Base-by-base conservation (phyloP, 2,797 vertebrate genomes). In the Siniperca obscura region DNA sequence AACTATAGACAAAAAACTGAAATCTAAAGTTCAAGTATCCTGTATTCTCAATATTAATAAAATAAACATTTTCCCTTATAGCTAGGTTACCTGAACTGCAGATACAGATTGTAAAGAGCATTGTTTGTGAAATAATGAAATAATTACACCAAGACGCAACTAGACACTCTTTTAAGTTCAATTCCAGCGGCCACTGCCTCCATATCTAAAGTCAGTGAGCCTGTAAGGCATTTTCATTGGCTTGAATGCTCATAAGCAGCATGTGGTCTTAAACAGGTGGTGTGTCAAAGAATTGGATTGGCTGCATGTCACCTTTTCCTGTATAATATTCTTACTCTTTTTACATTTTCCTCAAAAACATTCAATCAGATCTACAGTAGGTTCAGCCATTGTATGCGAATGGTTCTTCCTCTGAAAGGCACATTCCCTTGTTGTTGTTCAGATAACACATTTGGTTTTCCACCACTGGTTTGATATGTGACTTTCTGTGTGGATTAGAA, bases 311-410 rank as follows among this genome's bases (percentile, higher is more conserved):
- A 70, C 12, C 21, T 73, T 76, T 65, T 64, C n/a, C 66, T 65
- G 25, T 71, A 22, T 55, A 55, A 46, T 78, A 21, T 52, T 81
- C 40, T 78, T 55, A 30, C 53, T 59, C 3, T 11, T 44, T 71
- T 62, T 67, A 67, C 48, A 50, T 46, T 44, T 78, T 44, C 50
- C 25, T 78, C 70, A 78, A 83, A 66, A 61, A 77, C 60, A 61
- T 36, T 53, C 53, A 52, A 5, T 55, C 48, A 61, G 66, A 14
- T 60, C n/a, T 65, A 36, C 36, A 36, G 36, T 36, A 27, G 25
- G 46, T 76, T 70, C 44, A 78, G 55, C 36, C 48, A 22, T 56
- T 34, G 27, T 56, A 11, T 36, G 16, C 34, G 0, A 56, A 3
- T 55, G 27, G 11, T 36, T 60, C 52, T 73, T 60, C 22, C 53